Evolutionary conservation across 2,797 vertebrate species (phyloP).

Genomic region (Brotogeris chrysoptera): DNA sequence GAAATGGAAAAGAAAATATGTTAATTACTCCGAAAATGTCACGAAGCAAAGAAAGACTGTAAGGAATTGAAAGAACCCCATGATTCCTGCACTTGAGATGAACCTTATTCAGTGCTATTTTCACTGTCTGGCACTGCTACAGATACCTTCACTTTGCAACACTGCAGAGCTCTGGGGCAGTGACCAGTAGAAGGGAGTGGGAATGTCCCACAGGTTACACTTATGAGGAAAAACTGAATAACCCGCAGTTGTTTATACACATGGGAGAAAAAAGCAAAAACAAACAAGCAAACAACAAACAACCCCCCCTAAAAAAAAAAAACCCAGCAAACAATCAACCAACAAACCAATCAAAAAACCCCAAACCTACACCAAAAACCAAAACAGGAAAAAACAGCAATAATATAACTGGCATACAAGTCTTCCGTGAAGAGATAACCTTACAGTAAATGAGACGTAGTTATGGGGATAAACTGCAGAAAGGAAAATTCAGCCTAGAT

Average conservation of each 20-base stretch:
- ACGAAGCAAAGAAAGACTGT: not conserved
- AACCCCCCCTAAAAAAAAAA: not conserved
- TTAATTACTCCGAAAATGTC: not conserved
- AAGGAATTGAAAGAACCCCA: not conserved
- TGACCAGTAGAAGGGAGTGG: not conserved
- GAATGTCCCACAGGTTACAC: not conserved
- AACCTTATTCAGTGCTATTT: not conserved
- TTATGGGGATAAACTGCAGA: not conserved
- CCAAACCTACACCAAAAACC: not conserved
- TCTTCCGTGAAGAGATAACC: not conserved
- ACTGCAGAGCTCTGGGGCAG: rapidly evolving
- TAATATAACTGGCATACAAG: not conserved
- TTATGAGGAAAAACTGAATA: not conserved
- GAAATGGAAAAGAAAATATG: not conserved
- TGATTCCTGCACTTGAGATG: not conserved
- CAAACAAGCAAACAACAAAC: not conserved
- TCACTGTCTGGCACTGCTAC: not conserved
- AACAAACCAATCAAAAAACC: not conserved
- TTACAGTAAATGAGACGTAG: not conserved
- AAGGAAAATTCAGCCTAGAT: not conserved
- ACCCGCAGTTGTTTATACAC: not conserved
- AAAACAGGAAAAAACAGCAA: not conserved
- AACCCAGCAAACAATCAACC: not conserved
- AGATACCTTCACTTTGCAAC: not conserved
- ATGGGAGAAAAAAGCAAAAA: not conserved